Conservation (phyloP, 2,888 invertebrate genomes). For the Prosapia bicincta region DNA sequence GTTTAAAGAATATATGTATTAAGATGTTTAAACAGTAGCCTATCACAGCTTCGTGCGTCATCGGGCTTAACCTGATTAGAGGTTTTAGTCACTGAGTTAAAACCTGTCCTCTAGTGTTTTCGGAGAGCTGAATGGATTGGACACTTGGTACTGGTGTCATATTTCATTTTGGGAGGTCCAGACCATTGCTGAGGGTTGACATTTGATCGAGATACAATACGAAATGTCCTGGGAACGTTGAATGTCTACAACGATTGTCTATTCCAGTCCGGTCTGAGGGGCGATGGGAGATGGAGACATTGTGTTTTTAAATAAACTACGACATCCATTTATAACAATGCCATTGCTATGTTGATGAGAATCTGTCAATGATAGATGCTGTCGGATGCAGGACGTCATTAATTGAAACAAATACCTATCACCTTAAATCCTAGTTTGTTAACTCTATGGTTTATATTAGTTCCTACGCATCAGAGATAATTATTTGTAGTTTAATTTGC, state of each 20-base stretch:
- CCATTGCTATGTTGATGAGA: neutral
- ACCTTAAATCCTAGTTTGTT: no score
- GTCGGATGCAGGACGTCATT: neutral
- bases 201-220: neutral
- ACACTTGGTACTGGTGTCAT: neutral
- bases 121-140: neutral
- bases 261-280: neutral
- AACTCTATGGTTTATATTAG: no score
- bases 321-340: neutral
- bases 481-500: no score
- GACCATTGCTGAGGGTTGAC: neutral
- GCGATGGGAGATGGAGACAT: neutral
- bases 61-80: no score
- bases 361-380: neutral
- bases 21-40: no score
- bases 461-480: no score
- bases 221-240: neutral
- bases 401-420: neutral
- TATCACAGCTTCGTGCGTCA: no score
- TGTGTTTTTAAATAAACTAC: neutral
- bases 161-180: neutral
- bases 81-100: no score
- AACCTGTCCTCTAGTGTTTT: no score
- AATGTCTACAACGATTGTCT: neutral
- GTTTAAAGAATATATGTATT: no score